Conservation (phyloP, 2,888 invertebrate species). For the Gasteruption jaculator region DNA sequence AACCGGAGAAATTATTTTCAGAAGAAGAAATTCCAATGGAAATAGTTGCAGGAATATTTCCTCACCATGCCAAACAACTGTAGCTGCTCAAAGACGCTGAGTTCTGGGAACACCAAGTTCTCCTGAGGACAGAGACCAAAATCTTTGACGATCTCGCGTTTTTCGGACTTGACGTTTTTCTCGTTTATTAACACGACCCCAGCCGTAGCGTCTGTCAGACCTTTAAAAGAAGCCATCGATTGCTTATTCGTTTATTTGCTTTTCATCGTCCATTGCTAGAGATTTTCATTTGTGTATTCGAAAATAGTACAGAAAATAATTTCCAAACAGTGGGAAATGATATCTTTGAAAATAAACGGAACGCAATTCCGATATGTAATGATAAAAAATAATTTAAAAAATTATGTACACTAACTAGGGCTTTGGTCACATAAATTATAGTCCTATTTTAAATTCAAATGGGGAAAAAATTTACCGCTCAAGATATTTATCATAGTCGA, state of each 20-base stretch:
- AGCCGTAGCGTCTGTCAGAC: conserved; percentile 66
- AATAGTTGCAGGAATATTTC: no score
- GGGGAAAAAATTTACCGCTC: conserved; percentile 58
- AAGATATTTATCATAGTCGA: conserved; percentile 92
- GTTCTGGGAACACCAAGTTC: conserved; percentile 76
- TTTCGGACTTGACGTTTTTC: conserved; percentile 64
- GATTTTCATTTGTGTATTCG: neutral
- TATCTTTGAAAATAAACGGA: neutral
- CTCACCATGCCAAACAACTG: conserved; percentile 77
- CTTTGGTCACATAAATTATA: no score
- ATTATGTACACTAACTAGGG: no score
- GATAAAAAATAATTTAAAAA: conserved; percentile 75
- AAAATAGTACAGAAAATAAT: neutral
- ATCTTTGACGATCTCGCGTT: conserved; percentile 63
- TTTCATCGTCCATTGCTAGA: neutral
- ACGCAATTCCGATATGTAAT: conserved; percentile 79
- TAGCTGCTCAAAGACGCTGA: conserved; percentile 81
- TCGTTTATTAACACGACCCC: conserved; percentile 72
- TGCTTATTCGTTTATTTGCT: no score
- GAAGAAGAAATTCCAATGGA: no score
- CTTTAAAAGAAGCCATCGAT: conserved; percentile 53
- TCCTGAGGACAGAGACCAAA: conserved; percentile 91
- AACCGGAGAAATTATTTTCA: conserved; percentile 27
- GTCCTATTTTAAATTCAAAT: no score
- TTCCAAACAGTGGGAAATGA: neutral